phyloP scores from a whole-genome alignment of 2,113 vertebrate species.

The Anoura caudifer region DNA sequence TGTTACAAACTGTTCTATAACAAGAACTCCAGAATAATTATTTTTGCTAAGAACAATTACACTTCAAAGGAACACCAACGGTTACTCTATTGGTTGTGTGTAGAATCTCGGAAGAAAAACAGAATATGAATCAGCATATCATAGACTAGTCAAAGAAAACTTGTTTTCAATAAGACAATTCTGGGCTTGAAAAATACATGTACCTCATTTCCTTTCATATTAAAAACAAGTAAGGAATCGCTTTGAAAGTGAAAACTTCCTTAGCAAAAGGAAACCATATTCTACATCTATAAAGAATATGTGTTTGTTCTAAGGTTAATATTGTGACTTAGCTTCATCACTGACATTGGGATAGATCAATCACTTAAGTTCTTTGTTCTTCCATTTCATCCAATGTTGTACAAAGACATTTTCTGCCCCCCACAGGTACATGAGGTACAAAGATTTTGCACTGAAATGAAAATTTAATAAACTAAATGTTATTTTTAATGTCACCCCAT shows the following conservation, averaged over 20 bases:
- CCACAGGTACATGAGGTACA: background rate
- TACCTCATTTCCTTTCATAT: slow-evolving; percentile 2
- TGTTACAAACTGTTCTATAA: slow-evolving; percentile 64
- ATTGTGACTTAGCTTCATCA: background rate
- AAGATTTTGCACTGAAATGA: background rate
- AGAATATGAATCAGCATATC: slow-evolving; percentile 35
- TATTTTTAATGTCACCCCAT: background rate
- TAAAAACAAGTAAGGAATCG: slow-evolving; percentile 11
- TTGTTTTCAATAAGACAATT: background rate
- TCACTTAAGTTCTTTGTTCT: background rate
- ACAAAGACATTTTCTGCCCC: background rate
- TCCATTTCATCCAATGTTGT: background rate
- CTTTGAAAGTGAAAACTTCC: slow-evolving; percentile 10
- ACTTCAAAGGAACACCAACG: slow-evolving; percentile 54
- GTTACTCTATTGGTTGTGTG: background rate
- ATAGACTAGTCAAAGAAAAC: background rate
- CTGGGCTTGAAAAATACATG: background rate
- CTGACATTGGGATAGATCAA: background rate
- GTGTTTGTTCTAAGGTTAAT: background rate
- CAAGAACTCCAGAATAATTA: slow-evolving; percentile 55
- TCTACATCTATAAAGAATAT: background rate
- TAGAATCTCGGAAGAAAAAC: slow-evolving; percentile 39
- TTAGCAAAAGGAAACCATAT: background rate
- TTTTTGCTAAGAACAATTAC: slow-evolving; percentile 65
- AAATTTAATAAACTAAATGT: background rate